A percentile compares a stretch with the other conserved stretches of the same genome.
These are phyloP conservation scores for Galeopterus variegatus DNA, from an alignment of 2,113 vertebrate species.

Conservation along the genomic window DNA sequence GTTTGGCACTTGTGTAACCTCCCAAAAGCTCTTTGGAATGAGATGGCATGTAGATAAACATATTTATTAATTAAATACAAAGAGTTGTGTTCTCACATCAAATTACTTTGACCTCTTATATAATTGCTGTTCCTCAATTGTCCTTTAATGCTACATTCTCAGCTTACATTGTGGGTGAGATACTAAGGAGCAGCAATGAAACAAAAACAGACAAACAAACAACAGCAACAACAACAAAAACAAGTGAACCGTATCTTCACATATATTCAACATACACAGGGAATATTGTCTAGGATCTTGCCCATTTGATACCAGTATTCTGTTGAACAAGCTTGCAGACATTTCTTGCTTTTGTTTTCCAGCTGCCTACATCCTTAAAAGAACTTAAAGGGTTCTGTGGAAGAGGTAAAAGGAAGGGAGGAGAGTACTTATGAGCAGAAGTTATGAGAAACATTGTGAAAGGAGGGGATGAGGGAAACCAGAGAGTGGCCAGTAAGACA, in stretches of 20 bases:
- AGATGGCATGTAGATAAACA: not conserved
- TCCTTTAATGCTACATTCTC: not conserved
- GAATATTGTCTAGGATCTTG: not conserved
- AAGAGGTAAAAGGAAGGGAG: not conserved
- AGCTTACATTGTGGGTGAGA: not conserved
- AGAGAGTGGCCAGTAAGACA: not conserved
- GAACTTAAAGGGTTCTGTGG: not conserved
- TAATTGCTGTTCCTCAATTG: not conserved
- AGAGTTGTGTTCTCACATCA: not conserved
- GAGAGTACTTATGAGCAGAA: not conserved
- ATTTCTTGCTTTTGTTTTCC: not conserved
- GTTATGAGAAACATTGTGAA: not conserved
- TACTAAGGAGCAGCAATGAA: not conserved
- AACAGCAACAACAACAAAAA: not conserved
- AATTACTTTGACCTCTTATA: not conserved
- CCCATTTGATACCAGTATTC: not conserved
- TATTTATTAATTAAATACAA: constrained; percentile 45
- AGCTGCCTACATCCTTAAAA: not conserved
- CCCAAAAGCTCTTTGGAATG: not conserved
- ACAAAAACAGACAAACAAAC: not conserved
- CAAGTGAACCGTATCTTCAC: not conserved
- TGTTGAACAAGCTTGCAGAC: not conserved
- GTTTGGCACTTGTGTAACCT: not conserved
- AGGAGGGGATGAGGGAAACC: not conserved
- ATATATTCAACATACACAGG: not conserved